A percentile compares a stretch with the other conserved stretches of the same genome.
These are phyloP conservation scores for Pelosia muscerda DNA, from an alignment of 2,888 invertebrate species.

Conservation along the genomic window DNA sequence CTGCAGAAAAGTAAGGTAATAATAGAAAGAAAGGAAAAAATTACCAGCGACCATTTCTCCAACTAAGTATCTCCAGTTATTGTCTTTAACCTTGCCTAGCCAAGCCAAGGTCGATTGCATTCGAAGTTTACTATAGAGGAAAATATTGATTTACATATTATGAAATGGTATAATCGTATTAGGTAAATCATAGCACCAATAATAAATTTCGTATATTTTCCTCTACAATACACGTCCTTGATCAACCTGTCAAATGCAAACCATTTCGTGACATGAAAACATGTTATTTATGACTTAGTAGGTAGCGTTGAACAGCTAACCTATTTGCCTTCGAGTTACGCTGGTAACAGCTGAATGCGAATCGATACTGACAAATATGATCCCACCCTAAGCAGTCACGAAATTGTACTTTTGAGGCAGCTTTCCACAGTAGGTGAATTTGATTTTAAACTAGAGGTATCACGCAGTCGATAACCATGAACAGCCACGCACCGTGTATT, in stretches of 20 bases:
- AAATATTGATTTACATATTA: too few relatives aligned
- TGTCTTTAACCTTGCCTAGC: too few relatives aligned
- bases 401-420: not conserved
- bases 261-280: not conserved
- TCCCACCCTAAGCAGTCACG: not conserved
- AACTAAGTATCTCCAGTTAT: too few relatives aligned
- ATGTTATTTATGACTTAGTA: not conserved
- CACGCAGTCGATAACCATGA: not conserved
- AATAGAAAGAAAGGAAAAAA: too few relatives aligned
- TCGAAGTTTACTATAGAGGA: too few relatives aligned
- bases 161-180: not conserved
- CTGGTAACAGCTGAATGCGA: not conserved
- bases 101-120: too few relatives aligned
- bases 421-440: not conserved
- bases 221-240: not conserved
- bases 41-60: too few relatives aligned
- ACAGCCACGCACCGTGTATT: not conserved
- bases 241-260: not conserved
- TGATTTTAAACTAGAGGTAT: not conserved
- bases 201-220: not conserved
- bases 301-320: not conserved
- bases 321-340: not conserved
- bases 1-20: too few relatives aligned
- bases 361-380: not conserved
- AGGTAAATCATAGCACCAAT: not conserved